Percentiles rank a stretch among this genome's conserved stretches.
Evolutionary conservation across 2,113 vertebrate genomes (phyloP).

Genomic region (Columba janthina): DNA sequence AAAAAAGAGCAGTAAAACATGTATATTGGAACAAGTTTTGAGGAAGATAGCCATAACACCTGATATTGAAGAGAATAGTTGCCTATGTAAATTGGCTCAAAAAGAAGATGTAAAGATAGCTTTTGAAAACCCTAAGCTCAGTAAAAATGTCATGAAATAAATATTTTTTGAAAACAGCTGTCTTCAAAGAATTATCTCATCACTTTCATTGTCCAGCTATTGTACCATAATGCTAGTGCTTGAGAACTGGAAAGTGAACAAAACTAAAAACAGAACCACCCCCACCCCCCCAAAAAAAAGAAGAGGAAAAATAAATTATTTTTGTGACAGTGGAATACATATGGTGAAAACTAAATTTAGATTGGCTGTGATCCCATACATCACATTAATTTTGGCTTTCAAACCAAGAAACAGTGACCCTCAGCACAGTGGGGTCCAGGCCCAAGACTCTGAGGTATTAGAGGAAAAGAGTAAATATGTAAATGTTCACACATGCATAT

Average conservation of each 20-base stretch:
- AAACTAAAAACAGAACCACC: neutral
- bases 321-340: neutral
- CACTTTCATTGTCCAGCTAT: neutral
- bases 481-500: neutral
- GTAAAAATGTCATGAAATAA: neutral
- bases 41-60: neutral
- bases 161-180: neutral
- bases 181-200: neutral
- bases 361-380: conserved; percentile 1
- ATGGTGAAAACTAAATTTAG: conserved; percentile 37
- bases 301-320: neutral
- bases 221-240: neutral
- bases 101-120: neutral
- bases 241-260: neutral
- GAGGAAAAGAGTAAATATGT: neutral
- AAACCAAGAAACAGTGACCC: neutral
- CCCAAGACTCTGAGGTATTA: neutral
- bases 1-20: neutral
- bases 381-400: conserved; percentile 35
- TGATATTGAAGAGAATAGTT: neutral
- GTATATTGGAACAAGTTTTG: neutral
- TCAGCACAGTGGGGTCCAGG: conserved; percentile 39
- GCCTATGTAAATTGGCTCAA: neutral
- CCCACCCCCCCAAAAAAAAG: no score
- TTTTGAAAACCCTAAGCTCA: neutral